Conservation (phyloP, 2,797 vertebrate genomes). For the Cossypha niveicapilla region DNA sequence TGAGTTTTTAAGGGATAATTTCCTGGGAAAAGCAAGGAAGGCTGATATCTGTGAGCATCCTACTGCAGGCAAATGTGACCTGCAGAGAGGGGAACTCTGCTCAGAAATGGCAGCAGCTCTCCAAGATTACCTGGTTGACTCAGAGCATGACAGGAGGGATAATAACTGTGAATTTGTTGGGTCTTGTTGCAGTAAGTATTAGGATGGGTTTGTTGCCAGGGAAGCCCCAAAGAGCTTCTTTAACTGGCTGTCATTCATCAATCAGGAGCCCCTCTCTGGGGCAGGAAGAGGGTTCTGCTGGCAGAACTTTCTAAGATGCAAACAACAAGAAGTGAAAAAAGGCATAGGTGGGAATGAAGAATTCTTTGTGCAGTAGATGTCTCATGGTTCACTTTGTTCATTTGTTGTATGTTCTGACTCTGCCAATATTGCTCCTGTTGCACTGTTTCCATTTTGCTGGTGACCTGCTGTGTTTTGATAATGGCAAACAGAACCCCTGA, state of each 20-base stretch:
- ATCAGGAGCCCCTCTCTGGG: neutral
- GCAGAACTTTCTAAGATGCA: neutral
- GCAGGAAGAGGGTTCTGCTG: neutral
- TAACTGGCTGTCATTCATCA: conserved; percentile 23
- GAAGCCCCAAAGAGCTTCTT: conserved; percentile 16
- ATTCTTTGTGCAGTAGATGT: neutral
- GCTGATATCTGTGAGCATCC: neutral
- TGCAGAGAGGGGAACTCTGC: neutral
- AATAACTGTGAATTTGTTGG: neutral
- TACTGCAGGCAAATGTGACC: neutral
- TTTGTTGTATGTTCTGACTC: neutral
- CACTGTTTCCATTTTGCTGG: neutral
- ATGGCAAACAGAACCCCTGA: neutral
- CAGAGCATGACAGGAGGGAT: neutral
- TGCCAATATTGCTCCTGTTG: neutral
- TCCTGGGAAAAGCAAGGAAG: neutral
- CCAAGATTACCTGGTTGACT: neutral
- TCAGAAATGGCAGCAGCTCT: neutral
- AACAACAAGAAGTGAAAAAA: neutral
- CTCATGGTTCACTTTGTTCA: neutral
- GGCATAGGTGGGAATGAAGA: neutral
- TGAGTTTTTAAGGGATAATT: neutral
- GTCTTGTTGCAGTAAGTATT: conserved; percentile 13
- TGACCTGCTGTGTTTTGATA: neutral
- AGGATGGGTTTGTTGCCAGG: conserved; percentile 34